Percentiles rank a stretch among this genome's conserved stretches.
Evolutionary conservation across 2,888 invertebrate species (phyloP).

Genomic region (Tipula lateralis): DNA sequence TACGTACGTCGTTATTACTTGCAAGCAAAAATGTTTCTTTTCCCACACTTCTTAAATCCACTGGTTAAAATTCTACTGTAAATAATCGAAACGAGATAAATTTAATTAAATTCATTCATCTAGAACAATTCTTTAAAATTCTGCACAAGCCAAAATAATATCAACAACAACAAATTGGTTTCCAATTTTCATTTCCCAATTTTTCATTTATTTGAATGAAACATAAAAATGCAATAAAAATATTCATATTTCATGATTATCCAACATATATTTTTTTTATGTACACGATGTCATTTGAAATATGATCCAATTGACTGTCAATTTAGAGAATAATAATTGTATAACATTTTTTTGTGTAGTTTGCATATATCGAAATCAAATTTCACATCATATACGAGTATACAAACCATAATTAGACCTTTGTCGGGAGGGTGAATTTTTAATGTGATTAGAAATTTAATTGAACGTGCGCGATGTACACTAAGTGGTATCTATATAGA

Average conservation of each 20-base stretch:
- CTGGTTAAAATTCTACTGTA: no score
- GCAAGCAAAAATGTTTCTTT: no score
- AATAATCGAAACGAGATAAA: no score
- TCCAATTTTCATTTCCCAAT: neutral
- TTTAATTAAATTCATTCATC: no score
- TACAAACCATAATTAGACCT: neutral
- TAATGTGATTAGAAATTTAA: neutral
- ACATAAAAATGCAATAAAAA: slow-evolving; percentile 11
- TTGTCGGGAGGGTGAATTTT: neutral
- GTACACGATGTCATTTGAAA: neutral
- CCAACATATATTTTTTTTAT: neutral
- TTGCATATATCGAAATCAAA: neutral
- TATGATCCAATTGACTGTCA: slow-evolving; percentile 24
- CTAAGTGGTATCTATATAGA: neutral
- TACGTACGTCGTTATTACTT: no score
- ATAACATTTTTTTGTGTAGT: neutral
- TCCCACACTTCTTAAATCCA: no score
- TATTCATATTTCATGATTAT: neutral
- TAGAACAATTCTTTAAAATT: no score
- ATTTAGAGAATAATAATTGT: neutral
- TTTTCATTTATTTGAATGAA: neutral
- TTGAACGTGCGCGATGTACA: neutral
- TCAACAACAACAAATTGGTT: neutral
- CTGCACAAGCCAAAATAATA: neutral
- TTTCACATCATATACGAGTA: no score